A percentile compares a stretch with the other conserved stretches of the same genome.
Conservation (phyloP, 2,888 invertebrate species). For the Stenodera caucasica region DNA sequence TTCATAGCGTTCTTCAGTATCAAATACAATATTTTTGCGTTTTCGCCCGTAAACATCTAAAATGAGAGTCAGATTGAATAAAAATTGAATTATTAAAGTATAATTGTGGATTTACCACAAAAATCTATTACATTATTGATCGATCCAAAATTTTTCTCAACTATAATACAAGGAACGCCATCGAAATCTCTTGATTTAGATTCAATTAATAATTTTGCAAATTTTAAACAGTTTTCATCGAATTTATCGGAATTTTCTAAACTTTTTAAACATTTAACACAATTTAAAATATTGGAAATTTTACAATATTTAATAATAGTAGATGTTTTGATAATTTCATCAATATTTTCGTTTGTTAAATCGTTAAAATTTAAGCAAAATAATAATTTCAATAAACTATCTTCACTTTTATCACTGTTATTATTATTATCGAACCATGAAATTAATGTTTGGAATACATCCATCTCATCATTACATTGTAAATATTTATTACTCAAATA, state of each 20-base stretch:
- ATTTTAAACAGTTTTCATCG: neutral
- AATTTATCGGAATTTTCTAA: neutral
- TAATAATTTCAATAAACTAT: neutral
- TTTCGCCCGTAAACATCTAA: neutral
- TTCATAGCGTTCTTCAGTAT: too few species aligned
- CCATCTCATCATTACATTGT: neutral
- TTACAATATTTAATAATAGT: neutral
- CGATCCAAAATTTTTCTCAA: neutral
- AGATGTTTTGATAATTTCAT: neutral
- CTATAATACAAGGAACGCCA: neutral
- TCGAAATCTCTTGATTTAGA: neutral
- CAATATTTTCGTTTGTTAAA: neutral
- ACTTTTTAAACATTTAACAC: neutral
- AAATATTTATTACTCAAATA: constrained; percentile 1
- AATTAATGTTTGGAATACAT: neutral
- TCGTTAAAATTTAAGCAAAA: neutral
- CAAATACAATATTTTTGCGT: neutral
- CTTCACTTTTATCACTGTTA: neutral
- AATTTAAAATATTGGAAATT: neutral
- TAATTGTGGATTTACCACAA: too few species aligned
- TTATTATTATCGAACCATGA: neutral
- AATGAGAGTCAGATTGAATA: too few species aligned
- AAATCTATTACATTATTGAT: neutral
- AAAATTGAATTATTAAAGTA: too few species aligned
- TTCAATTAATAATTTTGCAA: neutral